Percentiles rank a stretch among this genome's conserved stretches.
Evolutionary conservation across 1,140 invertebrate genomes (phyloP).

Genomic region (Caerostris extrusa): DNA sequence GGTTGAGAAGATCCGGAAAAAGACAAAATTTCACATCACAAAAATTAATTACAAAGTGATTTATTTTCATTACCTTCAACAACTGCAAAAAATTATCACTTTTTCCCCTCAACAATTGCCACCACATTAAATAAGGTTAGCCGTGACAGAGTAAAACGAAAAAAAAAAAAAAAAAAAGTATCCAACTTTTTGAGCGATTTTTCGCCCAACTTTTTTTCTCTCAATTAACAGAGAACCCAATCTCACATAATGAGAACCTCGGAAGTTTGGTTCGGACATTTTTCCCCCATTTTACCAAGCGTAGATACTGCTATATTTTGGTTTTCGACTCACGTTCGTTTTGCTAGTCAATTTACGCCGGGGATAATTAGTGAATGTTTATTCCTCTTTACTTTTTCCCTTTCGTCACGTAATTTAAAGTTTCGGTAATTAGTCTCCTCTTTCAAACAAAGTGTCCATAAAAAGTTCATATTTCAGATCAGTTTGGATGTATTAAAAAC

Average conservation of each 20-base stretch:
- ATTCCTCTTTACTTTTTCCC: slow-evolving; percentile 43
- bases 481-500: neutral
- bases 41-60: slow-evolving; percentile 65
- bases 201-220: slow-evolving; percentile 5
- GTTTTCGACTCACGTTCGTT: slow-evolving; percentile 25
- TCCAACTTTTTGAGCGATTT: neutral
- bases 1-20: slow-evolving; percentile 15
- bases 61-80: slow-evolving; percentile 60
- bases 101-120: slow-evolving; percentile 29
- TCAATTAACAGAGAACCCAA: slow-evolving; percentile 46
- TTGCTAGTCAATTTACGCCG: slow-evolving; percentile 49
- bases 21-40: slow-evolving; percentile 8
- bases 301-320: slow-evolving; percentile 14
- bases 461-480: neutral
- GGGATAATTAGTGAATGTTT: slow-evolving; percentile 53
- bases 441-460: neutral
- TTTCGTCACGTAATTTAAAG: slow-evolving; percentile 47
- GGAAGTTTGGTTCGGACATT: slow-evolving; percentile 1
- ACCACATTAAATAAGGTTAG: slow-evolving; percentile 56
- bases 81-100: slow-evolving; percentile 44
- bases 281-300: neutral
- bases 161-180: neutral
- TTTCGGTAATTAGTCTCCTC: slow-evolving; percentile 40
- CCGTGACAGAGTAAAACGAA: neutral
- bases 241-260: slow-evolving; percentile 47